Base-by-base conservation (phyloP, 1,140 invertebrate species). In the Meloidogyne exigua region DNA sequence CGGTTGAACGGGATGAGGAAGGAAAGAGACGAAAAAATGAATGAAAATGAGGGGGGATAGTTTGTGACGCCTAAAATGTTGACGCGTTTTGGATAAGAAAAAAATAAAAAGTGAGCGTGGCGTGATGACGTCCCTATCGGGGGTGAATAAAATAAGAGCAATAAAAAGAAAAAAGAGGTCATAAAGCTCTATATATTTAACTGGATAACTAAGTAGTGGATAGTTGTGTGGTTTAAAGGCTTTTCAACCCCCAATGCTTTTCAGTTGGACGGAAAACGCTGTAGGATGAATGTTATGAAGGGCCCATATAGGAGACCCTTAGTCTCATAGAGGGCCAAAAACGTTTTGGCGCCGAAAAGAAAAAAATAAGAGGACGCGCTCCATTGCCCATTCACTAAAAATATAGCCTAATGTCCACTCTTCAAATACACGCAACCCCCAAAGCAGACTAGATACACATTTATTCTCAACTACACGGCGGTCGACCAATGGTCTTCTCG, bases 41-140 rank as follows among this genome's bases (percentile, higher is more conserved):
- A 39, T 39, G 36, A n/a, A 57, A 57, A 57, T 5, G 5, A n/a
- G 18, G 28, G 28, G 15, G 49, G 18, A 57, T n/a, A 12, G 49
- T 57, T 57, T n/a, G 49, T 57, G 49, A 57, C 49, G 49, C n/a
- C 49, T 57, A 57, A 32, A 32, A 39, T 57, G 49, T 57, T 57
- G 49, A 57, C 49, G 49, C 49, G 49, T 57, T 57, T 57, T 57
- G 49, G 49, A 57, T 57, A 57, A 57, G n/a, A 57, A 57, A 57
- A 57, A 57, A 57, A 57, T n/a, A n/a, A 57, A 57, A 57, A 57
- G 21, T 57, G 18, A 57, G 49, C 49, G 49, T 57, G 49, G 49
- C 49, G 49, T 57, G 49, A n/a, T 57, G 49, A 57, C 49, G 49
- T 57, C 18, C 49, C 49, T 9, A 57, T 21, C 5, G n/a, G 49